phyloP scores from a whole-genome alignment of 1,140 invertebrate species.

The Drosophila prosaltans region DNA sequence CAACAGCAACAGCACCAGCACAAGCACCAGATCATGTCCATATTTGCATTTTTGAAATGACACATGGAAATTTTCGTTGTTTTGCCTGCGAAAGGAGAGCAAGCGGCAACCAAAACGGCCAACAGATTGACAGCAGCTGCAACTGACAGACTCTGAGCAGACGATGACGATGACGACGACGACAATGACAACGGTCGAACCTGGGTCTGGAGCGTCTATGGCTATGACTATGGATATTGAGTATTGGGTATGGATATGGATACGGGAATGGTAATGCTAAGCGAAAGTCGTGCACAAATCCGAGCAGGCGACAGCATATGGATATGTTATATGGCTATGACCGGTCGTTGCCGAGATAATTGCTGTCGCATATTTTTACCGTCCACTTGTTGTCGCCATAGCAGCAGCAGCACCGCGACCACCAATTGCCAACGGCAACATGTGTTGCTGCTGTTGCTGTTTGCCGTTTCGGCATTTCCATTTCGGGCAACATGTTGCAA shows the following conservation, averaged over 20 bases:
- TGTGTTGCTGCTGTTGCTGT: conserved; percentile 52
- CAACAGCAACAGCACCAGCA: conserved; percentile 15
- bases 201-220: conserved; percentile 27
- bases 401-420: conserved; percentile 29
- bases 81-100: conserved; percentile 62
- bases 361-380: conserved; percentile 75
- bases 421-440: conserved; percentile 54
- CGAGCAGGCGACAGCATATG: conserved; percentile 67
- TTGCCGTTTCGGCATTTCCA: conserved; percentile 32
- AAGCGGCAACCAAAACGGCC: conserved; percentile 46
- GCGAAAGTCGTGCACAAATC: conserved; percentile 76
- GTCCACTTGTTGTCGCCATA: conserved; percentile 72
- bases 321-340: conserved; percentile 36
- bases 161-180: conserved; percentile 20
- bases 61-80: conserved; percentile 75
- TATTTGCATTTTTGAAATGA: conserved; percentile 82
- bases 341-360: conserved; percentile 63
- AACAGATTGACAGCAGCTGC: conserved; percentile 81
- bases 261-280: conserved; percentile 44
- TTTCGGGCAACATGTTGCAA: conserved; percentile 73
- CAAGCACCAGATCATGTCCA: conserved; percentile 73
- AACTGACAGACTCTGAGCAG: conserved; percentile 46
- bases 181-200: conserved; percentile 38
- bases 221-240: not conserved
- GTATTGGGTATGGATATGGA: not conserved